Evolutionary conservation across 2,888 invertebrate species (phyloP).

Genomic region (Acleris holmiana): DNA sequence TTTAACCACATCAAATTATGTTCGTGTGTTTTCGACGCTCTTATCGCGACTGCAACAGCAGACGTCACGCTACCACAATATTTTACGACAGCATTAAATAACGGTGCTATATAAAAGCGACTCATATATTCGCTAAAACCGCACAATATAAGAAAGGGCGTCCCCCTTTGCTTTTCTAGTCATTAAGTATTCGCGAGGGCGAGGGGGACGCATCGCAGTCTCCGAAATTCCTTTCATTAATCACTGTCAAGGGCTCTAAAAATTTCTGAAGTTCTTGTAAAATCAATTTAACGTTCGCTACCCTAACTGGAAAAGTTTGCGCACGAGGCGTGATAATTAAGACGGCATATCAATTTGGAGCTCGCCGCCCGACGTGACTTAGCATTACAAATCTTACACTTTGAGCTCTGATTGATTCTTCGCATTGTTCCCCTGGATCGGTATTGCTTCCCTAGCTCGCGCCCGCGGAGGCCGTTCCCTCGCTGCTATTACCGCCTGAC

Average conservation of each 20-base stretch:
- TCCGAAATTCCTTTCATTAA: conserved; percentile 79
- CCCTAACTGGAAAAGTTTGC: conserved; percentile 70
- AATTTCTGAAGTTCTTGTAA: conserved; percentile 75
- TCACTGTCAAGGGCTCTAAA: conserved; percentile 81
- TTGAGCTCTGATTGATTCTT: conserved; percentile 30
- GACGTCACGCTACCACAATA: conserved; percentile 56
- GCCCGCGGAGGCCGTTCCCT: conserved; percentile 39
- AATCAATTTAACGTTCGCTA: conserved; percentile 77
- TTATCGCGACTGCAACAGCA: conserved; percentile 52
- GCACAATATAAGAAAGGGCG: conserved; percentile 49
- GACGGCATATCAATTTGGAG: conserved; percentile 72
- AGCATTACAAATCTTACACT: conserved; percentile 28
- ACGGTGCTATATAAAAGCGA: conserved; percentile 57
- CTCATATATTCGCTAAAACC: conserved; percentile 52
- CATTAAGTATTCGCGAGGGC: conserved; percentile 51
- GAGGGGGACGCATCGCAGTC: conserved; percentile 64
- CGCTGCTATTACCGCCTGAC: conserved; percentile 42
- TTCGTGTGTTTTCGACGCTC: conserved; percentile 44
- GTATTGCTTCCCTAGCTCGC: conserved; percentile 24
- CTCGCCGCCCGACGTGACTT: conserved; percentile 43
- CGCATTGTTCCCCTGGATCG: conserved; percentile 23
- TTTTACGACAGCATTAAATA: conserved; percentile 70
- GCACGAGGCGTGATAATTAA: conserved; percentile 69
- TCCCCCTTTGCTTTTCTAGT: conserved; percentile 68
- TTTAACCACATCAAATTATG: conserved; percentile 68